phyloP scores from a whole-genome alignment of 2,797 vertebrate species.

The Delichon dasypus region DNA sequence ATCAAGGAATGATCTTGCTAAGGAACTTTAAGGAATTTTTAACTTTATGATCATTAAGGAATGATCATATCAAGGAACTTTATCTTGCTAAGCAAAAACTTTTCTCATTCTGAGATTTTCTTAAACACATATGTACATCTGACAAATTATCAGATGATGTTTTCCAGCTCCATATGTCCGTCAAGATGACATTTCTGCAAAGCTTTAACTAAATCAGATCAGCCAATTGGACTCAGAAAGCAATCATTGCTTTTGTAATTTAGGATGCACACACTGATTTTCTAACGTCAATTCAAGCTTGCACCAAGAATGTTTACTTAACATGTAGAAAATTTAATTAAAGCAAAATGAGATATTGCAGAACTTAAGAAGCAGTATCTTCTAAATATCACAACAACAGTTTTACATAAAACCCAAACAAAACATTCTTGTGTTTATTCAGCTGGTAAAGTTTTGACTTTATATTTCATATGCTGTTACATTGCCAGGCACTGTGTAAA shows the following conservation, averaged over 20 bases:
- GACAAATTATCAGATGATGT: not conserved
- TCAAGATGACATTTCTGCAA: not conserved
- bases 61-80: too few species aligned
- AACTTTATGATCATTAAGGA: too few species aligned
- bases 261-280: not conserved
- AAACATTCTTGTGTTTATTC: not conserved
- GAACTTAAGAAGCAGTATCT: not conserved
- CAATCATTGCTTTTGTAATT: not conserved
- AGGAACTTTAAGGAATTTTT: too few species aligned
- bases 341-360: not conserved
- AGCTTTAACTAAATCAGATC: not conserved
- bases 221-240: not conserved
- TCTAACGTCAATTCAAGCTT: not conserved
- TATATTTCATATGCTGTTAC: not conserved
- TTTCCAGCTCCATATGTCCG: not conserved
- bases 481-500: not conserved
- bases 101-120: not conserved
- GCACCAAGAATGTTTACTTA: not conserved
- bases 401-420: not conserved
- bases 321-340: not conserved
- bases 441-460: not conserved
- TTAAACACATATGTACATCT: not conserved
- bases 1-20: not conserved
- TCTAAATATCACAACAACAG: not conserved
- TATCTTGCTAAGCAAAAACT: not conserved